Evolutionary conservation across 2,888 invertebrate genomes (phyloP), one percentile per base, ranked within the genome.

Genomic region (Catocala sponsa): DNA sequence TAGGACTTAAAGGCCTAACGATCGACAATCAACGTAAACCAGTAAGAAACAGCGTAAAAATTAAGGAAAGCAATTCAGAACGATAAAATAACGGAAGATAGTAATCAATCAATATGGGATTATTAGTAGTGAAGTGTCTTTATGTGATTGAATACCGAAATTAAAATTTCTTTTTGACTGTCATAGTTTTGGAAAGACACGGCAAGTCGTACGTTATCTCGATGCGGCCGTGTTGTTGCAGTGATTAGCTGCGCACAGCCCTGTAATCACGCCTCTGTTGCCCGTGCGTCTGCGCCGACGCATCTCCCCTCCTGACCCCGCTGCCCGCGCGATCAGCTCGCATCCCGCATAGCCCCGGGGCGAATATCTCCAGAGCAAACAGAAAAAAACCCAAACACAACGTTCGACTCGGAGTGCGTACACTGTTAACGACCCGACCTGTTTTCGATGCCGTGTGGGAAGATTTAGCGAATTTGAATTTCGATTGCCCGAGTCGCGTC

Each of bases 381-480:
- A 86, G 66, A 84, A 90, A 91, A 91, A 90, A 90, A 89, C 79
- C 81, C 78, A 80, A 83, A 83, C 70, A 82, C 83, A 86, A 78
- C 81, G 81, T 82, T 85, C 79, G 74, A 79, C 55, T 64, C 76
- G 63, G 70, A 75, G 76, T 82, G 79, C 81, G 90, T 89, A 86
- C 88, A 81, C 90, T 88, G 92, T 92, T 93, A 93, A 94, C 92
- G 92, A 94, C 87, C 86, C 88, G 90, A 89, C 90, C 90, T 87
- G 91, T 92, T 92, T 89, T 89, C 90, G 87, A 84, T 84, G 84
- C 87, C 80, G 89, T 93, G 92, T 94, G 94, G 92, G 94, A 94
- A 94, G 93, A 92, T 92, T 94, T 94, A 92, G 94, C 94, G 91
- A 94, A 94, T 94, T 94, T 94, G 92, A 94, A 92, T 92, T 92